Percentiles rank a stretch among this genome's conserved stretches.
phyloP scores from a whole-genome alignment of 1,140 invertebrate genomes.

The Hylaeus volcanicus region DNA sequence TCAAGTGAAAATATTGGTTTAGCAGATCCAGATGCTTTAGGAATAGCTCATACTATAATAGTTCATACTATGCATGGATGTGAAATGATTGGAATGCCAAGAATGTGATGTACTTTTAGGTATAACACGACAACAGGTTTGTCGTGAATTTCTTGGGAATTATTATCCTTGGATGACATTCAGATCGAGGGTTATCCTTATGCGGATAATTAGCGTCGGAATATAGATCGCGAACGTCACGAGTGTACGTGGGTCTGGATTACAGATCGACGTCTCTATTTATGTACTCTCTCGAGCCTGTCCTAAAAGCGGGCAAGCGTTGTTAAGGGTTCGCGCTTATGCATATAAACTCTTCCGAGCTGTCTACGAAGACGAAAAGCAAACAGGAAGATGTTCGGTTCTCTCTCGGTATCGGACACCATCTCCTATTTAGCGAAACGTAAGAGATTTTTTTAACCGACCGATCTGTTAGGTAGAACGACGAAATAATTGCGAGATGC shows the following conservation, averaged over 20 bases:
- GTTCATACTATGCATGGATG: too few relatives aligned
- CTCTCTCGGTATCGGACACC: not conserved
- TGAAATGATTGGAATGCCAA: too few relatives aligned
- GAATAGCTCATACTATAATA: too few relatives aligned
- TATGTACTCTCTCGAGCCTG: not conserved
- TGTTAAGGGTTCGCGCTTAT: not conserved
- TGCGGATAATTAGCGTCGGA: not conserved
- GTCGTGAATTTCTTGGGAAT: not conserved
- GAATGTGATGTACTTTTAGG: too few relatives aligned
- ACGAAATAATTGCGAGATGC: not conserved
- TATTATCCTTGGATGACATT: not conserved
- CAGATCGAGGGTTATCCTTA: not conserved
- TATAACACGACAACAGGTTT: too few relatives aligned
- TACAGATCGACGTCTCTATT: conserved; percentile 5
- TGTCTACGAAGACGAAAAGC: not conserved
- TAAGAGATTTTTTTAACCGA: not conserved
- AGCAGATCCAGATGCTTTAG: too few relatives aligned
- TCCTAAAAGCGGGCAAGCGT: not conserved
- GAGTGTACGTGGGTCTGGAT: not conserved
- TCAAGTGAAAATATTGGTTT: too few relatives aligned
- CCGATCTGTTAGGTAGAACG: not conserved
- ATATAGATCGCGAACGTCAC: not conserved
- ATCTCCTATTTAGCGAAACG: not conserved
- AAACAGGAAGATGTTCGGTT: not conserved
- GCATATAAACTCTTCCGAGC: not conserved